Evolutionary conservation across 1,140 invertebrate genomes (phyloP), one percentile per base, ranked within the genome.

Genomic region (Drosophila persimilis): DNA sequence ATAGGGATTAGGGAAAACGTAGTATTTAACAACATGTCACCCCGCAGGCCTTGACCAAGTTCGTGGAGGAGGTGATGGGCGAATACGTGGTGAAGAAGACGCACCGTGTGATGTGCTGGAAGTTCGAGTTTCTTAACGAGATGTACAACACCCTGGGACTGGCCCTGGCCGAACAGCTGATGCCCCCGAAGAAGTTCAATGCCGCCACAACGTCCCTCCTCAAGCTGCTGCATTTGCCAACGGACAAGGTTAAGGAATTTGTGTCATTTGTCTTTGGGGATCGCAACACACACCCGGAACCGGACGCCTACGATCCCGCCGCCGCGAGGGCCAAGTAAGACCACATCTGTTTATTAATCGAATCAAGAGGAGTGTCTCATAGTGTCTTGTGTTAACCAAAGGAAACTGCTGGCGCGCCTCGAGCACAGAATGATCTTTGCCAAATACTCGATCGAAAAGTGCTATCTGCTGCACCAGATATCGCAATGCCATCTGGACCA

Each of bases 61-160:
- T 77, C 13, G 73, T 91, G 3, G 90, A 91, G 52, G 65, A 79
- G 26, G 51, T 89, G 0, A 91, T 91, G 90, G 89, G 90, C 7
- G 77, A 88, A 29, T 91, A 90, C 61, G 80, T 90, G 29, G 75
- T 85, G 2, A 24, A 75, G 1, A 91, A 91, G 31, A 88, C 78
- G 9, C 53, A 76, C 24, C 85, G 90, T 5, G 79, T 91, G 6
- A 91, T 91, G 90, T 91, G 90, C 47, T 90, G 90, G 85, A 90
- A 90, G 57, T 91, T 90, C 22, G 77, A 90, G 44, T 91, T 91
- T 8, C 67, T 81, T 6, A 90, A 88, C 39, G 90, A 91, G 44
- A 80, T 91, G 0, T 91, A 91, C 52, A 91, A 91, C 39, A 88
- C 56, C 0, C 17, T 91, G 15, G 90, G 69, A 0, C 41, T 91